Percentiles rank a stretch among this genome's conserved stretches.
Evolutionary conservation across 1,140 invertebrate species (phyloP).

Genomic region (Riptortus pedestris): DNA sequence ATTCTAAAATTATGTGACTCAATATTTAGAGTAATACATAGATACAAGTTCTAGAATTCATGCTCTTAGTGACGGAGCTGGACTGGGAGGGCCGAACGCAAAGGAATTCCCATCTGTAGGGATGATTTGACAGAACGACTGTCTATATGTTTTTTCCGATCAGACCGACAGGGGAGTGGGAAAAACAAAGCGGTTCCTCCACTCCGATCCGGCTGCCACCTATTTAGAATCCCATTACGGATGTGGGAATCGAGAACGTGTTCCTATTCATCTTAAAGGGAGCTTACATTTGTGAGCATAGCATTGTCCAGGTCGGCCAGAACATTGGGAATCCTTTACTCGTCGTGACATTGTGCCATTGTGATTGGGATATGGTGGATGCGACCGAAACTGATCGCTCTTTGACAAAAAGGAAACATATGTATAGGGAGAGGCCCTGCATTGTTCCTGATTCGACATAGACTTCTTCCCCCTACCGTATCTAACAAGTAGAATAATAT

Average conservation of each 20-base stretch:
- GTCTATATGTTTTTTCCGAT: not conserved
- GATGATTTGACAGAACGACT: conserved; percentile 13
- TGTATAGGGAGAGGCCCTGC: conserved; percentile 18
- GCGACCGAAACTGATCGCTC: conserved; percentile 17
- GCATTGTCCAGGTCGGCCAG: conserved; percentile 9
- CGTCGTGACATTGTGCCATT: conserved; percentile 10
- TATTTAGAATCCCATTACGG: conserved; percentile 22
- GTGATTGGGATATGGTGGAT: conserved; percentile 10
- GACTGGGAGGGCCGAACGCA: not conserved
- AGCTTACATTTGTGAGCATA: conserved; percentile 18
- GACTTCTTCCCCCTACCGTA: not conserved
- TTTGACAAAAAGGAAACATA: conserved; percentile 22
- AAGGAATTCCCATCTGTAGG: conserved; percentile 7
- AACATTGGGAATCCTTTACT: conserved; percentile 20
- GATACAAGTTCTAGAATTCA: too few relatives aligned
- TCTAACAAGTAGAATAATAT: conserved; percentile 23
- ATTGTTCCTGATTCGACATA: conserved; percentile 15
- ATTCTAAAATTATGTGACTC: too few relatives aligned
- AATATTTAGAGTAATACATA: too few relatives aligned
- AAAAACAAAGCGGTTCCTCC: not conserved
- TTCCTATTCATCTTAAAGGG: conserved; percentile 11
- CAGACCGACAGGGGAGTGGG: not conserved
- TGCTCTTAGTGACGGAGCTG: too few relatives aligned
- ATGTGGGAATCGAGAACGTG: conserved; percentile 23
- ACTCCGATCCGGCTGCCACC: not conserved